A percentile compares a stretch with the other conserved stretches of the same genome.
Conservation (phyloP, 2,888 invertebrate species). For the Mesopsocus fuscifrons region DNA sequence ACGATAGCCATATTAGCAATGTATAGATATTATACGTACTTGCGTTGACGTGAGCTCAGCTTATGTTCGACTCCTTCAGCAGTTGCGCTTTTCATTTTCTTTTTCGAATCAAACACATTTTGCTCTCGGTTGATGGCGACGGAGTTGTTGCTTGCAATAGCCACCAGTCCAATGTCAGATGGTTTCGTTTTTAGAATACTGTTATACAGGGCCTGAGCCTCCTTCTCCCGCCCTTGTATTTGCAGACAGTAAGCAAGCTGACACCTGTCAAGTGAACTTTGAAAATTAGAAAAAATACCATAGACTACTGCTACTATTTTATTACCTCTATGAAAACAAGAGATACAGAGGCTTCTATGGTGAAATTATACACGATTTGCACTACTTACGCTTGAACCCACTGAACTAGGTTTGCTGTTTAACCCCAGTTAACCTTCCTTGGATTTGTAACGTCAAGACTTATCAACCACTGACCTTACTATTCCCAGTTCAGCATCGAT, state of each 20-base stretch:
- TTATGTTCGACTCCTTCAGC: constrained; percentile 72
- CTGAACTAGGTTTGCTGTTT: too few relatives aligned
- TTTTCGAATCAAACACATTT: constrained; percentile 93
- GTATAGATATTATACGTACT: too few relatives aligned
- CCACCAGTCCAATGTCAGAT: constrained; percentile 70
- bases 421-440: too few relatives aligned
- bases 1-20: too few relatives aligned
- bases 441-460: not conserved
- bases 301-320: constrained; percentile 2
- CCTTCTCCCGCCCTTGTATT: constrained; percentile 65
- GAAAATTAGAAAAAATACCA: constrained; percentile 8
- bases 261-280: constrained; percentile 51
- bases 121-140: constrained; percentile 85
- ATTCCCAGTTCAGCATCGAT: constrained; percentile 84
- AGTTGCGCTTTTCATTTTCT: constrained; percentile 83
- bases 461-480: constrained; percentile 38
- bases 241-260: constrained; percentile 82
- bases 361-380: too few relatives aligned
- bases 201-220: constrained; percentile 66
- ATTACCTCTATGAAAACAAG: too few relatives aligned
- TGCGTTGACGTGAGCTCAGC: constrained; percentile 61
- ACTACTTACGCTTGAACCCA: not conserved
- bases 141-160: constrained; percentile 87
- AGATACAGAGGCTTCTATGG: too few relatives aligned
- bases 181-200: constrained; percentile 73